phyloP scores from a whole-genome alignment of 2,888 invertebrate species.

The Synergus laeviventris region DNA sequence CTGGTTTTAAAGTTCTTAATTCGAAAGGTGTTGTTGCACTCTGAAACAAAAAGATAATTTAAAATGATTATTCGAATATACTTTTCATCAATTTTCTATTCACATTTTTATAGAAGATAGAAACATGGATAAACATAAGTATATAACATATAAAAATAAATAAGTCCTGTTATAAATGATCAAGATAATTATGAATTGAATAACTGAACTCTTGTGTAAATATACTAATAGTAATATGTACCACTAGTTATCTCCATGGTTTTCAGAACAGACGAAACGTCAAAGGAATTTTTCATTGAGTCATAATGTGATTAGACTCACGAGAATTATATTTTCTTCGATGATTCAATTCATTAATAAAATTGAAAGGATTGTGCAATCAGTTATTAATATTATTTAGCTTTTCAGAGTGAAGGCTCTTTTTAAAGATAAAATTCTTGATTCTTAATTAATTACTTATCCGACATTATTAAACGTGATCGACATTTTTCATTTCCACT shows the following conservation, averaged over 20 bases:
- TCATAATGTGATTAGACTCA: neutral
- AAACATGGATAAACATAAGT: neutral
- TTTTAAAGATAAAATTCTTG: neutral
- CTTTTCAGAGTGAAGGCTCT: neutral
- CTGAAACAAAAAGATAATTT: conserved; percentile 58
- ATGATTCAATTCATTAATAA: neutral
- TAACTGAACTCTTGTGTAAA: neutral
- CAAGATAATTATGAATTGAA: neutral
- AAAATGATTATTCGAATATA: neutral
- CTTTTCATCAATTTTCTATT: too few species aligned
- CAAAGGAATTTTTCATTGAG: neutral
- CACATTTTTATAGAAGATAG: too few species aligned
- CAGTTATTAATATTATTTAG: neutral
- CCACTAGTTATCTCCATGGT: neutral
- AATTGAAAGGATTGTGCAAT: neutral
- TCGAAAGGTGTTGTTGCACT: conserved; percentile 57
- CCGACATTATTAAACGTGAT: neutral
- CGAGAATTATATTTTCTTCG: neutral
- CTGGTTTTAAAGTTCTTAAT: conserved; percentile 63
- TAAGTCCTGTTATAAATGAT: neutral
- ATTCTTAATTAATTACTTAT: neutral
- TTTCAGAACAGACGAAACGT: neutral
- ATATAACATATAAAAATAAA: neutral
- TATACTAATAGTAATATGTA: neutral
- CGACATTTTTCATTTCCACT: neutral